Base-by-base conservation (phyloP, 2,888 invertebrate genomes). In the Sepioteuthis lessoniana region DNA sequence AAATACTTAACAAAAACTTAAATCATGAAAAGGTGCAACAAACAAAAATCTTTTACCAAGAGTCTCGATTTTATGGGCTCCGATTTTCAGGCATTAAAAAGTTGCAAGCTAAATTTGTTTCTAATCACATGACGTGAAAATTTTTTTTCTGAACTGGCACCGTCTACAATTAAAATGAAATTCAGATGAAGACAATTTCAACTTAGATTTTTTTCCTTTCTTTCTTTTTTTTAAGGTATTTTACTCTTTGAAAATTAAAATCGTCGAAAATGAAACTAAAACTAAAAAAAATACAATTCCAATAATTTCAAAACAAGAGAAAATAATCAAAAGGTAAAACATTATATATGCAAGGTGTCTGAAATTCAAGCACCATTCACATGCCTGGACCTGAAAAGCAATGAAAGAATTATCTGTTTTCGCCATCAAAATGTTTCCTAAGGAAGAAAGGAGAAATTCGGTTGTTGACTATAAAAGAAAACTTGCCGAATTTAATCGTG, bases 101-200 rank as follows among this genome's bases (percentile, higher is more conserved):
- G 13, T n/a, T 76, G n/a, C 76, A 4, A 35, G 76, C n/a, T 76
- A 76, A 76, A 76, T 76, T n/a, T 35, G n/a, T 76, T 76, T 76
- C 76, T 76, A 76, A n/a, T 76, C 76, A 19, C 76, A 76, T 35
- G n/a, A 76, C 76, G n/a, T n/a, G 16, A 13, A 4, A 35, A 35
- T 5, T n/a, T 13, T 16, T n/a, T 3, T 35, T 55, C 25, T 35
- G n/a, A 76, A 76, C 76, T 76, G 76, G n/a, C 76, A 76, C 76
- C n/a, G 35, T n/a, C 76, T 76, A 8, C 76, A 76, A 35, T 76
- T 76, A 35, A 76, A 76, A 76, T 76, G n/a, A 76, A 35, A 76
- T 76, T 76, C 76, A 76, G 76, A 35, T 35, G n/a, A 76, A n/a
- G n/a, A 76, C 76, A 76, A 76, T 76, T 76, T 76, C 76, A 76